Conservation (phyloP, 2,797 vertebrate species). For the Brotogeris chrysoptera region DNA sequence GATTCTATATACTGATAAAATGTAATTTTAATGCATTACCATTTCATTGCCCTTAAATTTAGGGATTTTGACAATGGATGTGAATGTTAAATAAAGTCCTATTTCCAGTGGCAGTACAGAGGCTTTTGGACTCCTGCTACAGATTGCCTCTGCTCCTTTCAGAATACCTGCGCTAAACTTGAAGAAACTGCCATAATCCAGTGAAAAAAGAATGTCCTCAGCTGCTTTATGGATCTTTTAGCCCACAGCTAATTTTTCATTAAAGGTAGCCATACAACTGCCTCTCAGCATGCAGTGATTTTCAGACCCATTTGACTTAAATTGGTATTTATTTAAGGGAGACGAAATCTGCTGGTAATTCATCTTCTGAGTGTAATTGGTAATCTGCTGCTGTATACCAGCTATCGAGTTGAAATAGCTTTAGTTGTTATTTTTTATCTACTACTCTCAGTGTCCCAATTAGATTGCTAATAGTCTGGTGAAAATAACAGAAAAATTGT, state of each 20-base stretch:
- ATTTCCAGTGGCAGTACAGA: background rate
- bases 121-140: background rate
- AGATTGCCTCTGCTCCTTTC: background rate
- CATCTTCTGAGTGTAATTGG: constrained; percentile 25
- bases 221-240: background rate
- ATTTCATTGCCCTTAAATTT: background rate
- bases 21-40: background rate
- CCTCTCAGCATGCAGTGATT: background rate
- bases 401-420: background rate
- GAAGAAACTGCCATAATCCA: background rate
- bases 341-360: background rate
- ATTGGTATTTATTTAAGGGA: constrained; percentile 39
- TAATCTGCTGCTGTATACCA: background rate
- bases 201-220: background rate
- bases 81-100: background rate
- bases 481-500: constrained; percentile 36
- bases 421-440: constrained; percentile 28
- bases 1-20: background rate
- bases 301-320: constrained; percentile 30
- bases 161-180: accelerated
- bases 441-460: constrained; percentile 7
- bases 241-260: background rate
- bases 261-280: background rate
- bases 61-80: background rate
- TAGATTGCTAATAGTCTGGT: constrained; percentile 17